Evolutionary conservation across 2,113 vertebrate species (phyloP), one percentile per base, ranked within the genome.

Genomic region (Perca fluviatilis): DNA sequence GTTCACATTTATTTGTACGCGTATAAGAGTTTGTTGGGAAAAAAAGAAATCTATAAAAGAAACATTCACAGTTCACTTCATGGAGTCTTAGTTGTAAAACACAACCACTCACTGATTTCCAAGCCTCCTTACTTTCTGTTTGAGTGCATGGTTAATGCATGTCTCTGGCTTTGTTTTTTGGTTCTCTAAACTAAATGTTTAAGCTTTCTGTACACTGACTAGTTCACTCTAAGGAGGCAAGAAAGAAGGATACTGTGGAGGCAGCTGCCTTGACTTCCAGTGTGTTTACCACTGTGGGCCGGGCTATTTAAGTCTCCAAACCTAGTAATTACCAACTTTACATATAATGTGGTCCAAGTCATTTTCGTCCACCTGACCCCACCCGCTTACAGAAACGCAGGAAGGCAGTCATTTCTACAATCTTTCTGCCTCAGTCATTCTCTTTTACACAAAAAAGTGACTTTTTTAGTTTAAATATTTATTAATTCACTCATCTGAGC

Each of bases 281-380:
- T 79, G 50, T 93, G 88, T 94, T 94, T 92, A 94, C 94, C 89
- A 86, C 92, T 87, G 89, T 56, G 63, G 83, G 78, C 83, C 66
- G 25, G 15, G 85, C 93, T 95, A 95, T 95, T 95, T 96, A 84
- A 71, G 84, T 92, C 83, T 82, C 66, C 72, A 73, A 93, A 92
- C 85, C 85, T 83, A 90, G 92, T 93, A 92, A 95, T 95, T 95
- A 94, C 79, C 70, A 72, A 79, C 89, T 89, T 93, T 87, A 92
- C 91, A 94, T 93, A 91, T 91, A 84, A 87, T 91, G 92, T 91
- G 91, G 93, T 93, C 70, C 71, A 75, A 91, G 84, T 62, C 80
- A 68, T 94, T 94, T 93, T 90, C 10, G 81, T 88, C 87, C 90
- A 91, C 91, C 91, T 91, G 83, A 94, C 93, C 92, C 84, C 93